Conservation (phyloP, 2,888 invertebrate species). For the Erebia aethiops region DNA sequence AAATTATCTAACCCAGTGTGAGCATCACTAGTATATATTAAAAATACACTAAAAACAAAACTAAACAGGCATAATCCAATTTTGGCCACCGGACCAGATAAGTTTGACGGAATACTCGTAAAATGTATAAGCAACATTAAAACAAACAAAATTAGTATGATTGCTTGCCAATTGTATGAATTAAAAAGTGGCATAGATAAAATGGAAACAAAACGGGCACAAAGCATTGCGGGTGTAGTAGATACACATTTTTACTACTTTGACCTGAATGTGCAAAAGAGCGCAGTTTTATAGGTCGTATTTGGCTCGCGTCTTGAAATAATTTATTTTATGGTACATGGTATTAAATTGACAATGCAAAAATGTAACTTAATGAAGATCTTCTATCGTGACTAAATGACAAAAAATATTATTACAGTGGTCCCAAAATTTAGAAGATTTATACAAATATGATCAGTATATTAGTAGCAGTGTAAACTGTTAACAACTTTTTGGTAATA, state of each 20-base stretch:
- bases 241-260: constrained; percentile 8
- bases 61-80: too few species aligned
- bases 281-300: constrained; percentile 7
- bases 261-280: constrained; percentile 4
- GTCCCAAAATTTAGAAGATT: too few species aligned
- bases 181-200: not conserved
- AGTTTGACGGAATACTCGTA: too few species aligned
- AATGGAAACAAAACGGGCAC: not conserved
- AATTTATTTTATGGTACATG: not conserved
- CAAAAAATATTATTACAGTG: too few species aligned
- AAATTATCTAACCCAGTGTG: too few species aligned
- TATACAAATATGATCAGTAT: too few species aligned
- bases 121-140: not conserved
- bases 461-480: too few species aligned
- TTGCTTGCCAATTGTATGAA: not conserved
- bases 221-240: not conserved
- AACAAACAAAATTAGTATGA: not conserved
- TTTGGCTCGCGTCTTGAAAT: constrained; percentile 5
- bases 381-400: not conserved
- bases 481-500: too few species aligned
- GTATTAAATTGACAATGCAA: not conserved
- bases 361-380: not conserved
- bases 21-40: too few species aligned
- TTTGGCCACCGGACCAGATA: too few species aligned
- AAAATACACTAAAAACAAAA: too few species aligned